Base-by-base conservation (phyloP, 1,140 invertebrate species). In the Mesaphorura yosii region DNA sequence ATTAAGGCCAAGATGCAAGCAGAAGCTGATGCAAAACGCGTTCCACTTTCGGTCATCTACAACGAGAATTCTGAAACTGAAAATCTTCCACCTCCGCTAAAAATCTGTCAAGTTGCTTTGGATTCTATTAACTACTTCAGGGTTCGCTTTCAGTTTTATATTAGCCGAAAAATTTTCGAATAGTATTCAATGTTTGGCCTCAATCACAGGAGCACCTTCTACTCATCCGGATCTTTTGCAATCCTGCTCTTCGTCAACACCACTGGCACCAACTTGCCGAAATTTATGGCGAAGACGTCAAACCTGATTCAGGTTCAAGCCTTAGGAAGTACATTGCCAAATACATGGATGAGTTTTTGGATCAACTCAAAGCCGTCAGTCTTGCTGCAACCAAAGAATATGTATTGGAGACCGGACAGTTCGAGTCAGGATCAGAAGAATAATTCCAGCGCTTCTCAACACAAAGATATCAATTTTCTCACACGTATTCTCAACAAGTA, bases 191-290 rank as follows among this genome's bases (percentile, higher is more conserved):
- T n/a, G n/a, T n/a, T n/a, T n/a, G n/a, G n/a, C n/a, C n/a, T n/a
- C n/a, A n/a, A n/a, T n/a, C n/a, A n/a, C n/a, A n/a, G n/a, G n/a
- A n/a, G n/a, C n/a, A n/a, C n/a, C n/a, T n/a, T n/a, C n/a, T n/a
- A n/a, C n/a, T n/a, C n/a, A 81, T 87, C 22, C 73, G 79, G 37
- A 87, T 86, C 15, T 78, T 94, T 70, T 92, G 88, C 64, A 92
- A 93, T 72, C 81, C 84, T 29, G 86, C 84, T 0, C 68, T 94
- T 47, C 70, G 81, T n/a, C 78, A 86, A 61, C 74, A 87, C 27
- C 90, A 96, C 68, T 95, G 90, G 90, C 79, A 84, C 55, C 82
- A 89, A 67, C 91, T 96, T 78, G 86, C 86, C 0, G 72, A 76
- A 28, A 80, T 91, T 41, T 81, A 84, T 15, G 86, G 81, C 1